Evolutionary conservation across 2,888 invertebrate genomes (phyloP).

Genomic region (Drosophila nr. medialis): DNA sequence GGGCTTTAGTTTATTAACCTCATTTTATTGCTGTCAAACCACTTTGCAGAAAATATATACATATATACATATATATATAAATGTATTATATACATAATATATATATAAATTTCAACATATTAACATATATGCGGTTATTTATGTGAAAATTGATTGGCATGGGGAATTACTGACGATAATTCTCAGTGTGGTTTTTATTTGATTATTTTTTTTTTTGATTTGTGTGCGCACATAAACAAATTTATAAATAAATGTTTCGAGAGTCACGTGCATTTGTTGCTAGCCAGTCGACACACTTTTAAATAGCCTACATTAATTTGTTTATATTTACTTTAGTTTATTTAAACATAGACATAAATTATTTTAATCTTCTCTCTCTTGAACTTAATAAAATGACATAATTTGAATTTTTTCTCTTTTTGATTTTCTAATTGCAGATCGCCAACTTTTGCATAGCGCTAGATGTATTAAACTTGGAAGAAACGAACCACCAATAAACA

Average conservation of each 20-base stretch:
- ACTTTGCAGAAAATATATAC: conserved; percentile 7
- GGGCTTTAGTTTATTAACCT: conserved; percentile 71
- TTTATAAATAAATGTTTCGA: conserved; percentile 32
- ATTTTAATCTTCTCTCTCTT: not conserved
- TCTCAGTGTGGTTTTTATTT: not conserved
- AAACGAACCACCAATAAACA: conserved; percentile 48
- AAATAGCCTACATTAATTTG: not conserved
- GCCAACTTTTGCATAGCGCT: conserved; percentile 43
- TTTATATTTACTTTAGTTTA: not conserved
- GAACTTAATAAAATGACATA: not conserved
- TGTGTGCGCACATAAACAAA: conserved; percentile 9
- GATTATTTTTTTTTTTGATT: not conserved
- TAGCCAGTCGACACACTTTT: conserved; percentile 10
- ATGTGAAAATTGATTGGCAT: conserved; percentile 5
- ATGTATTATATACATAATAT: conserved; percentile 1
- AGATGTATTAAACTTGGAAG: conserved; percentile 42
- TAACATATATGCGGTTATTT: conserved; percentile 12
- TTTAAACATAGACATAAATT: not conserved
- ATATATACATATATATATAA: conserved; percentile 1
- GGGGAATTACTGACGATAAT: not conserved
- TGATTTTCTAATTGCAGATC: conserved; percentile 50
- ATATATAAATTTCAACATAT: conserved; percentile 11
- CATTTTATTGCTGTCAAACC: conserved; percentile 37
- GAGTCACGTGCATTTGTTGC: conserved; percentile 28
- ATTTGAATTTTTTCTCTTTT: not conserved